Conservation (phyloP, 2,888 invertebrate species). For the Onthophagus sagittarius region DNA sequence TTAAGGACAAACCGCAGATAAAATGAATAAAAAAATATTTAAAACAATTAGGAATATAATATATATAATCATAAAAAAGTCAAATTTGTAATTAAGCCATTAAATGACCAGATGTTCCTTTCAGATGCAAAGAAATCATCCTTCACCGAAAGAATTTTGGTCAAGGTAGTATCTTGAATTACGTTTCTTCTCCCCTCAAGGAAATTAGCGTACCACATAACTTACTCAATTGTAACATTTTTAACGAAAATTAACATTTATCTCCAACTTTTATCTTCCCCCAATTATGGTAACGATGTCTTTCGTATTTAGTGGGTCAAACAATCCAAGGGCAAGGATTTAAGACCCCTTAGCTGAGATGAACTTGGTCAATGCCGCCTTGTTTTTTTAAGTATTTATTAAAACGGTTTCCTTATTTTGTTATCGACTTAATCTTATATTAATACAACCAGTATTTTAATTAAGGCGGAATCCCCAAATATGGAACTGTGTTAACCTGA, state of each 20-base stretch:
- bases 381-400: background rate
- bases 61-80: background rate
- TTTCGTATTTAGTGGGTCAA: background rate
- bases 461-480: no score
- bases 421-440: background rate
- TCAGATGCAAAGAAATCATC: constrained; percentile 11
- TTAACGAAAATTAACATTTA: background rate
- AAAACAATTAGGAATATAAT: background rate
- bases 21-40: background rate
- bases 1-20: no score
- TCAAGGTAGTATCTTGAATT: background rate
- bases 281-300: no score
- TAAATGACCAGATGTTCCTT: background rate
- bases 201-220: background rate
- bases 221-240: no score
- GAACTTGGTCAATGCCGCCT: no score
- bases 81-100: background rate
- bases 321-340: background rate
- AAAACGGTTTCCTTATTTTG: background rate
- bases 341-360: background rate
- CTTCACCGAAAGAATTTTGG: constrained; percentile 18
- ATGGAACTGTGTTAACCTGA: no score
- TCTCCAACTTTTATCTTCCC: no score
- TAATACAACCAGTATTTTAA: no score
- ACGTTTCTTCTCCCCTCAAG: background rate